Evolutionary conservation across 2,113 vertebrate species (phyloP).

Genomic region (Alosa alosa): DNA sequence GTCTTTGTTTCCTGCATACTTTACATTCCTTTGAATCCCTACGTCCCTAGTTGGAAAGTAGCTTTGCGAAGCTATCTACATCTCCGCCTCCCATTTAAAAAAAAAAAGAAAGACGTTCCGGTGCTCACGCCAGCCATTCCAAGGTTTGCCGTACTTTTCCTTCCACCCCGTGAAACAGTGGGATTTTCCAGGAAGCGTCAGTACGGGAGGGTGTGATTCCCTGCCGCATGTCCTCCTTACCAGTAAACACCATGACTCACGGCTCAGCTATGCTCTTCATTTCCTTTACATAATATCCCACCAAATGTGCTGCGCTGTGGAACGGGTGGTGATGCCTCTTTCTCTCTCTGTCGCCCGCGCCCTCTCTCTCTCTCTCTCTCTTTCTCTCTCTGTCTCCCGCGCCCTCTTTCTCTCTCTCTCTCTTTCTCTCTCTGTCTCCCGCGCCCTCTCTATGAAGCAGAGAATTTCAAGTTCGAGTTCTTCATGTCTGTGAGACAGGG

Average conservation of each 20-base stretch:
- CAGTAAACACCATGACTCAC: slow-evolving; percentile 80
- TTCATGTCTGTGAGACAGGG: slow-evolving; percentile 42
- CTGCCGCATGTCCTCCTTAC: slow-evolving; percentile 69
- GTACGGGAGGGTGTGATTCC: slow-evolving; percentile 74
- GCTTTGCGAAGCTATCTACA: slow-evolving; percentile 54
- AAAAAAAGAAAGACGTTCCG: slow-evolving; percentile 41
- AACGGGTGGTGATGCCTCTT: slow-evolving; percentile 36
- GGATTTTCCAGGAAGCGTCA: slow-evolving; percentile 79
- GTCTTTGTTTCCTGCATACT: slow-evolving; percentile 56
- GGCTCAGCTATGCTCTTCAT: slow-evolving; percentile 70
- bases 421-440: not conserved
- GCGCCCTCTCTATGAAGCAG: slow-evolving; percentile 7
- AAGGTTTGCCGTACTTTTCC: slow-evolving; percentile 74
- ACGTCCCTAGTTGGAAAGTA: slow-evolving; percentile 48
- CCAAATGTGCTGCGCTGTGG: slow-evolving; percentile 68
- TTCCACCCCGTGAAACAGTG: slow-evolving; percentile 70
- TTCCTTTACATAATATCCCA: slow-evolving; percentile 74
- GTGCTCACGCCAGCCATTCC: slow-evolving; percentile 59
- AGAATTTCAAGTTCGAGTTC: slow-evolving; percentile 37
- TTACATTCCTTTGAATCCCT: slow-evolving; percentile 63
- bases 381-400: not conserved
- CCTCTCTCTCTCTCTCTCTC: not conserved
- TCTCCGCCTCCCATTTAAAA: slow-evolving; percentile 66
- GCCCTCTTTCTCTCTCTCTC: not conserved
- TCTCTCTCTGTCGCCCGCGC: slow-evolving; percentile 29